These are phyloP conservation scores for Notodonta dromedarius DNA, from an alignment of 2,888 invertebrate species.

Conservation along the genomic window DNA sequence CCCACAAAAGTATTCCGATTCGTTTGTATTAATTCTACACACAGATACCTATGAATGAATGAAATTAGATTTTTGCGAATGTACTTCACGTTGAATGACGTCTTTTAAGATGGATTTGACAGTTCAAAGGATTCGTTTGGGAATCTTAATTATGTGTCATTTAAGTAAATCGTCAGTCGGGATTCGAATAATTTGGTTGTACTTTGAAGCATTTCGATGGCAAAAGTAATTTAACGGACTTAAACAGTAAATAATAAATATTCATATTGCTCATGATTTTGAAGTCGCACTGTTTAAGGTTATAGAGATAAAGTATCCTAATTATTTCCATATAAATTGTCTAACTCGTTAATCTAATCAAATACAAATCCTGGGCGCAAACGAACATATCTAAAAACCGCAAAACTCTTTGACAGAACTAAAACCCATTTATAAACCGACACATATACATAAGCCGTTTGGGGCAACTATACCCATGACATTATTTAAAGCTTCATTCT, in stretches of 20 bases:
- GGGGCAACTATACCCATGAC: conserved; percentile 30
- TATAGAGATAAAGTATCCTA: neutral
- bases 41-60: conserved; percentile 28
- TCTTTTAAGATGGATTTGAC: conserved; percentile 14
- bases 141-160: neutral
- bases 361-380: conserved; percentile 8
- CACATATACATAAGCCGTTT: conserved; percentile 40
- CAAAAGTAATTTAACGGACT: too few relatives aligned
- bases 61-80: conserved; percentile 29
- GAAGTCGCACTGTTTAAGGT: too few relatives aligned
- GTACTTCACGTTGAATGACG: conserved; percentile 15
- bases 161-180: too few relatives aligned
- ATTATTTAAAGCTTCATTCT: conserved; percentile 25
- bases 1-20: conserved; percentile 36
- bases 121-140: conserved; percentile 19
- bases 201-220: too few relatives aligned
- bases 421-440: conserved; percentile 31
- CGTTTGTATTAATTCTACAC: conserved; percentile 40
- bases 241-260: too few relatives aligned
- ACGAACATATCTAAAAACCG: conserved; percentile 22
- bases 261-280: too few relatives aligned
- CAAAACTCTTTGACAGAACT: conserved; percentile 34
- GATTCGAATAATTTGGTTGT: too few relatives aligned
- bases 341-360: conserved; percentile 1
- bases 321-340: neutral